phyloP scores from a whole-genome alignment of 1,140 invertebrate species.

The Apocrypta bakeri region DNA sequence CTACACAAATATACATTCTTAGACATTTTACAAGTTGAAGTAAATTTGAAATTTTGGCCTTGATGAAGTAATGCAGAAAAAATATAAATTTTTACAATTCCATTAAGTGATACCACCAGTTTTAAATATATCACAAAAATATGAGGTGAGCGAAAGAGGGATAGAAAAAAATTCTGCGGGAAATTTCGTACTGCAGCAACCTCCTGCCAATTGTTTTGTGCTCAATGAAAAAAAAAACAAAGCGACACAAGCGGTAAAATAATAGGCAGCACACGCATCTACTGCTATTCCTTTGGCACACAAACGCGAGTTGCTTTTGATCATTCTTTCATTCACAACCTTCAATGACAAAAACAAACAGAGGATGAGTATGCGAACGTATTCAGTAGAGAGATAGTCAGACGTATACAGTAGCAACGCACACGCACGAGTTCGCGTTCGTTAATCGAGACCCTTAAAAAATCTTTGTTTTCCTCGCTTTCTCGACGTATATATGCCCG shows the following conservation, averaged over 20 bases:
- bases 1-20: too few relatives aligned
- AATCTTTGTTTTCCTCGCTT: background rate
- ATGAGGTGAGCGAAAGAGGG: background rate
- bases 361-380: background rate
- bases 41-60: too few relatives aligned
- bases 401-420: background rate
- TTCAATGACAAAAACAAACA: background rate
- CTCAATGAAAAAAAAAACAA: background rate
- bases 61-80: too few relatives aligned
- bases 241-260: constrained; percentile 4
- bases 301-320: constrained; percentile 4
- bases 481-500: too few relatives aligned
- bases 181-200: background rate
- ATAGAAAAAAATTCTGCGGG: background rate
- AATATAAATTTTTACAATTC: too few relatives aligned
- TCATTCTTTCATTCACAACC: background rate
- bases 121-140: too few relatives aligned
- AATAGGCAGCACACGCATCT: background rate
- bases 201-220: background rate
- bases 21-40: too few relatives aligned
- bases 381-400: too few relatives aligned
- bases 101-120: too few relatives aligned
- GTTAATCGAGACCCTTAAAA: constrained; percentile 45
- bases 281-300: background rate
- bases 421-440: background rate